Evolutionary conservation across 2,888 invertebrate species (phyloP).

Genomic region (Mellilla xanthometata): DNA sequence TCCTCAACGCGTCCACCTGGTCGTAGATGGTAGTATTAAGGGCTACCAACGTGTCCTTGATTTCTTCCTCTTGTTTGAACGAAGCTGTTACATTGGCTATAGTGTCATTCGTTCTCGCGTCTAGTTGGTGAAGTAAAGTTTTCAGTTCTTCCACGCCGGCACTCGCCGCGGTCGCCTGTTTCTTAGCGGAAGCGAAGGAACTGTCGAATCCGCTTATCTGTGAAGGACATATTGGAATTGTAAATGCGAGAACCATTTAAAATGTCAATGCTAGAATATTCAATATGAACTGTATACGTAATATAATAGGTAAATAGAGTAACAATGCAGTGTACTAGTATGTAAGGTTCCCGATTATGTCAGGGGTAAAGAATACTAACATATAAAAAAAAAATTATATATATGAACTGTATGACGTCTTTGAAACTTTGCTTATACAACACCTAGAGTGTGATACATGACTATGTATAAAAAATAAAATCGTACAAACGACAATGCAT

Average conservation of each 20-base stretch:
- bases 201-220: slow-evolving; percentile 80
- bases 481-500: too few relatives aligned
- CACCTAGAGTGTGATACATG: too few relatives aligned
- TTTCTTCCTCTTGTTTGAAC: slow-evolving; percentile 50
- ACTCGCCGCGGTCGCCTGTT: slow-evolving; percentile 65
- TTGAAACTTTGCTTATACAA: too few relatives aligned
- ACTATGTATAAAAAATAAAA: too few relatives aligned
- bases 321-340: too few relatives aligned
- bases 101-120: slow-evolving; percentile 64
- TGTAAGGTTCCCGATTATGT: too few relatives aligned
- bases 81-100: slow-evolving; percentile 58
- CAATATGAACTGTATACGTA: too few relatives aligned
- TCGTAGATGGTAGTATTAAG: slow-evolving; percentile 59
- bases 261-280: too few relatives aligned
- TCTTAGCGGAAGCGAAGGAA: slow-evolving; percentile 58
- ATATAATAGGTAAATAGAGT: too few relatives aligned
- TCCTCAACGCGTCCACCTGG: slow-evolving; percentile 56
- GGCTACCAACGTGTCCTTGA: slow-evolving; percentile 46
- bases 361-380: too few relatives aligned
- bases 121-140: slow-evolving; percentile 56
- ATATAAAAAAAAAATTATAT: too few relatives aligned
- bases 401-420: too few relatives aligned
- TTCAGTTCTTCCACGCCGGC: slow-evolving; percentile 68
- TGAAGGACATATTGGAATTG: slow-evolving; percentile 4
- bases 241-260: background rate